phyloP scores from a whole-genome alignment of 2,797 vertebrate genomes.

The Pantherophis vulpinus region DNA sequence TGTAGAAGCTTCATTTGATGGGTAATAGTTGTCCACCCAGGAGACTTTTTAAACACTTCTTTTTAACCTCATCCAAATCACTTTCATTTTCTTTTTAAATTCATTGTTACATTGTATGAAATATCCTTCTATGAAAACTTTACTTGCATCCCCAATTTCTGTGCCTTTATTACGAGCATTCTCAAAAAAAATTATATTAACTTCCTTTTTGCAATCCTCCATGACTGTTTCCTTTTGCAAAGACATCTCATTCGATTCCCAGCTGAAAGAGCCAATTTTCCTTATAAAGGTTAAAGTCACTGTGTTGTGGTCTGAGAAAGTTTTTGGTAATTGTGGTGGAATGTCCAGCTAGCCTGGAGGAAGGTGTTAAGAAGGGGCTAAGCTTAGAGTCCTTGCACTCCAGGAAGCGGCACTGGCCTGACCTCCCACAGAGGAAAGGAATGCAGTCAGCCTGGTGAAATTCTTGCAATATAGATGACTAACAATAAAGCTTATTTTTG shows the following conservation, averaged over 20 bases:
- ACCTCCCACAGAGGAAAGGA: not conserved
- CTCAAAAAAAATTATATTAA: too few species aligned
- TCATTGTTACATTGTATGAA: not conserved
- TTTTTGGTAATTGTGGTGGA: not conserved
- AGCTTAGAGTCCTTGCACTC: not conserved
- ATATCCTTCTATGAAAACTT: not conserved
- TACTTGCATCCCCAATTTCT: not conserved
- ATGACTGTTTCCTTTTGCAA: not conserved
- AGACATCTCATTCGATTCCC: not conserved
- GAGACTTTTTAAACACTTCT: not conserved
- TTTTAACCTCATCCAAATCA: not conserved
- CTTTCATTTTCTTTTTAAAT: not conserved
- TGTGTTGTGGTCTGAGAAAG: not conserved
- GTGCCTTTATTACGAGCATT: not conserved
- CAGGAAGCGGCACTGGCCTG: not conserved
- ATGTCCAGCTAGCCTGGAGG: not conserved
- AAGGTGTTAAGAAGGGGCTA: not conserved
- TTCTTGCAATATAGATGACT: not conserved
- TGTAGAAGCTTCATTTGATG: not conserved
- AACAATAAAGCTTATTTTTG: not conserved
- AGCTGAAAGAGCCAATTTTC: not conserved
- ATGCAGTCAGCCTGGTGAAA: not conserved
- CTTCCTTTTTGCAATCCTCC: not conserved
- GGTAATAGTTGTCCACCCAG: not conserved
- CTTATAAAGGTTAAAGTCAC: not conserved